phyloP scores from a whole-genome alignment of 2,888 invertebrate species.

The Troilus luridus region DNA sequence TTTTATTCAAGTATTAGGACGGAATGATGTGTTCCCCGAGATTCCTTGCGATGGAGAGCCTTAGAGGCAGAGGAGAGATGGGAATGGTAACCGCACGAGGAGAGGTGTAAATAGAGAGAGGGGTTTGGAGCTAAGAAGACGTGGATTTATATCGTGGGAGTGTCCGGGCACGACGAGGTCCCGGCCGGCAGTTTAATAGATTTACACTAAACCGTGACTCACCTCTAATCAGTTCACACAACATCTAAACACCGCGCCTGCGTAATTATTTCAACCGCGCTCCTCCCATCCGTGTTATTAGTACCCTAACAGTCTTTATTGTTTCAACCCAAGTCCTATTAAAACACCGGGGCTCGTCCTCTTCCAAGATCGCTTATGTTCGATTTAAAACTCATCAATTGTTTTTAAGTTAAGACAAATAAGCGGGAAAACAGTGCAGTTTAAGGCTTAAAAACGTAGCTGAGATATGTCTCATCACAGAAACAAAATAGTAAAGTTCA shows the following conservation, averaged over 20 bases:
- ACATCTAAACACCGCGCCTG: conserved; percentile 36
- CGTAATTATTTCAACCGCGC: conserved; percentile 32
- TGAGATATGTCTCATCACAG: too few relatives aligned
- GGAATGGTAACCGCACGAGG: conserved; percentile 19
- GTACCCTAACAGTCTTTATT: conserved; percentile 44
- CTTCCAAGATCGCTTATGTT: not conserved
- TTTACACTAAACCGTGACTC: conserved; percentile 50
- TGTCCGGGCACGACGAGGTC: conserved; percentile 35
- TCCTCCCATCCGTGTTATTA: conserved; percentile 49
- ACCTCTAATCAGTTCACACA: conserved; percentile 49
- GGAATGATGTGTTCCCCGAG: not conserved
- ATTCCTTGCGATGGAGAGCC: not conserved
- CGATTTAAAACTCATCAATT: not conserved
- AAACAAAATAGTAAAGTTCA: too few relatives aligned
- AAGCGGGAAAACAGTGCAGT: too few relatives aligned
- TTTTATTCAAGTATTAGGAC: too few relatives aligned
- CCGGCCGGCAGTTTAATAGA: conserved; percentile 8
- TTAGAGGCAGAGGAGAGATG: not conserved
- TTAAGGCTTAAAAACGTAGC: too few relatives aligned
- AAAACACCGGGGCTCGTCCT: not conserved
- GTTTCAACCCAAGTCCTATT: conserved; percentile 1
- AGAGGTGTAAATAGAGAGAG: conserved; percentile 47
- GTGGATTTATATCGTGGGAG: conserved; percentile 45
- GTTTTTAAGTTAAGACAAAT: too few relatives aligned
- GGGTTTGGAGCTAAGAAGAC: conserved; percentile 24